Conservation (phyloP, 2,113 vertebrate genomes). For the Coryphaenoides rupestris region DNA sequence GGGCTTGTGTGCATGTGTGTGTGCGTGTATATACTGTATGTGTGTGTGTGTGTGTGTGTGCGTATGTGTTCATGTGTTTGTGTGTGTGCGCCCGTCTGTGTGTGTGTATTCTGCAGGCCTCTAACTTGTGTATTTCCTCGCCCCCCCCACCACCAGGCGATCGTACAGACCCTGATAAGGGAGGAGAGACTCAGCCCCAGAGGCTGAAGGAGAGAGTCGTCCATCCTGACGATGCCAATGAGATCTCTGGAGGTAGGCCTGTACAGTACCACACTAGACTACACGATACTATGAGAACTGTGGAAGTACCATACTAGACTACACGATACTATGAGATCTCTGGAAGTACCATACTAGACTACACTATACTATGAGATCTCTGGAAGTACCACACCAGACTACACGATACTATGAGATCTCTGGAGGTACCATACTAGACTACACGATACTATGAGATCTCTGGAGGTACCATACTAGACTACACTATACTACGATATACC, state of each 20-base stretch:
- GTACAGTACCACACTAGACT: neutral
- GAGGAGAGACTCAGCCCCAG: slow-evolving; percentile 49
- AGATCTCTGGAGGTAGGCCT: slow-evolving; percentile 72
- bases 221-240: slow-evolving; percentile 59
- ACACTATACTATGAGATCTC: too few relatives aligned
- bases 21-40: too few relatives aligned
- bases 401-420: too few relatives aligned
- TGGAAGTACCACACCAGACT: too few relatives aligned
- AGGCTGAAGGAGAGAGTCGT: slow-evolving; percentile 35
- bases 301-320: too few relatives aligned
- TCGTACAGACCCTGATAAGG: slow-evolving; percentile 35
- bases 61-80: neutral
- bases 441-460: neutral
- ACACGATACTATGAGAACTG: too few relatives aligned
- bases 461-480: too few relatives aligned
- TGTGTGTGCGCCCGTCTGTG: neutral
- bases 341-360: neutral
- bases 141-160: slow-evolving; percentile 48
- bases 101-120: neutral
- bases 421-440: too few relatives aligned
- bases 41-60: too few relatives aligned
- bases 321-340: too few relatives aligned
- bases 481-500: neutral
- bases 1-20: too few relatives aligned
- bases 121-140: slow-evolving; percentile 15